Percentiles rank a stretch among this genome's conserved stretches.
Evolutionary conservation across 37 sponge, comb jelly and placozoan species (phyloP).

Genomic region (Petrosia ficiformis): DNA sequence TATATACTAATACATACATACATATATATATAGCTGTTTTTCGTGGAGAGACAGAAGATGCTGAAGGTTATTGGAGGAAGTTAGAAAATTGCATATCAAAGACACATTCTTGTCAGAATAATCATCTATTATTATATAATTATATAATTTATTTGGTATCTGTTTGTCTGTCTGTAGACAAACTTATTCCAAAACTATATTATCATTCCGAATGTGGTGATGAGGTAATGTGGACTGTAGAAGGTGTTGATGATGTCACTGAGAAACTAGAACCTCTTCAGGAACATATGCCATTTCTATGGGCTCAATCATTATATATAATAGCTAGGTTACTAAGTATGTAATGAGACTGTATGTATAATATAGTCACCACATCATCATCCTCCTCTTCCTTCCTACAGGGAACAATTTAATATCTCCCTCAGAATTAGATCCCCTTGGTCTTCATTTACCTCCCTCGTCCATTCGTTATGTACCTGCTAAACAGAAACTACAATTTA

Average conservation of each 20-base stretch:
- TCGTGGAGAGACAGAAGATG: constrained; percentile 35
- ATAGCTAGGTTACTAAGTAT: constrained; percentile 60
- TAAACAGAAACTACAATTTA: constrained; percentile 43
- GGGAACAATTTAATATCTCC: constrained; percentile 57
- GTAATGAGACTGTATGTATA: constrained; percentile 5
- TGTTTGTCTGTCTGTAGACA: constrained; percentile 14
- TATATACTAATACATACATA: not conserved
- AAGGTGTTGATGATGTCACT: no score
- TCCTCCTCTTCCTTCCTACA: constrained; percentile 3
- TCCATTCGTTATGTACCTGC: constrained; percentile 7
- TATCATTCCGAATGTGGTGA: constrained; percentile 45
- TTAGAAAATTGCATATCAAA: constrained; percentile 9
- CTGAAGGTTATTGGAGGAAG: constrained; percentile 63
- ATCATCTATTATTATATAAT: not conserved
- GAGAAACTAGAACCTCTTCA: no score
- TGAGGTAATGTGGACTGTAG: not conserved
- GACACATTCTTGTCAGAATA: not conserved
- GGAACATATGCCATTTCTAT: constrained; percentile 65
- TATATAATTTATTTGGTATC: no score
- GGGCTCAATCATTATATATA: constrained; percentile 76
- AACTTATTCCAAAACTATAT: constrained; percentile 48
- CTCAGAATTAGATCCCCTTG: constrained; percentile 71
- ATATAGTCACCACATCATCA: not conserved
- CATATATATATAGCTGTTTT: constrained; percentile 49
- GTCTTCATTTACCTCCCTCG: constrained; percentile 50